These are phyloP conservation scores for Cantharis rustica DNA, from an alignment of 2,888 invertebrate species.

Conservation along the genomic window DNA sequence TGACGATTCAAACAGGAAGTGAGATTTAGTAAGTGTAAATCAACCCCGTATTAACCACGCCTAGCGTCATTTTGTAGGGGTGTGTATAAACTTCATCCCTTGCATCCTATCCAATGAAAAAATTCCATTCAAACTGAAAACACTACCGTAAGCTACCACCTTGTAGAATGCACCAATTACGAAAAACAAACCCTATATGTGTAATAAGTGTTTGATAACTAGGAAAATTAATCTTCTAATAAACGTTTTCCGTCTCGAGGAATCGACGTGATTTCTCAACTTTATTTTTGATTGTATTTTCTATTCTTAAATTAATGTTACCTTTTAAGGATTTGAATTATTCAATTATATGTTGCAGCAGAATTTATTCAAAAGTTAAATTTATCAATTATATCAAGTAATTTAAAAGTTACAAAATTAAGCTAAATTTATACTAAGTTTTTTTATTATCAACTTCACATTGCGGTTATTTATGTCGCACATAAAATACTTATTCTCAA, in stretches of 20 bases:
- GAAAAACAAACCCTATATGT: slow-evolving; percentile 33
- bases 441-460: neutral
- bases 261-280: neutral
- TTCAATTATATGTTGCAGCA: neutral
- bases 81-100: slow-evolving; percentile 44
- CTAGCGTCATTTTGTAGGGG: slow-evolving; percentile 30
- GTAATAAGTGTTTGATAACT: slow-evolving; percentile 23
- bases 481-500: neutral
- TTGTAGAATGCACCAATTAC: slow-evolving; percentile 52
- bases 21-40: slow-evolving; percentile 33
- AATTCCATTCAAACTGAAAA: slow-evolving; percentile 43
- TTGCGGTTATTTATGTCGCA: neutral
- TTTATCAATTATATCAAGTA: neutral
- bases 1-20: slow-evolving; percentile 33
- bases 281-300: neutral
- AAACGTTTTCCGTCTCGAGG: neutral
- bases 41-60: slow-evolving; percentile 35
- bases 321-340: slow-evolving; percentile 5
- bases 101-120: slow-evolving; percentile 50
- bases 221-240: slow-evolving; percentile 29
- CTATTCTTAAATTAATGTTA: slow-evolving; percentile 1
- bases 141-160: slow-evolving; percentile 38
- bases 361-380: neutral
- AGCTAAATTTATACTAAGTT: neutral
- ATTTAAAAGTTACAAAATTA: neutral